phyloP scores from a whole-genome alignment of 53 echinoderm and acorn worm species.

The Apostichopus leukothele region DNA sequence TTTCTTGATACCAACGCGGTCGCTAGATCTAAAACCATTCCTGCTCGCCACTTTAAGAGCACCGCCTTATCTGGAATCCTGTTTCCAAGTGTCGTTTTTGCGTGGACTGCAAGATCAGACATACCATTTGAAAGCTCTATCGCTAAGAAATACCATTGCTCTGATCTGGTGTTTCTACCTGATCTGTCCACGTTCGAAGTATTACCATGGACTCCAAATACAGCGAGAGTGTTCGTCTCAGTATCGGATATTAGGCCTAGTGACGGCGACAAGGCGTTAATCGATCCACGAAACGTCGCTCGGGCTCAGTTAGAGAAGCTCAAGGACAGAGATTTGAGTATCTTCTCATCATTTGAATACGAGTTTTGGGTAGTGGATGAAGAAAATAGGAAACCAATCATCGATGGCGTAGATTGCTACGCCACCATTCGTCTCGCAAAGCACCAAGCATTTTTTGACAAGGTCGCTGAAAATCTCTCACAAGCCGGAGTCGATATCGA shows the following conservation, averaged over 20 bases:
- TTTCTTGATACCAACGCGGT: conserved; percentile 57
- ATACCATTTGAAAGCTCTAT: neutral
- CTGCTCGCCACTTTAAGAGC: conserved; percentile 53
- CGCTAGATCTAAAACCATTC: conserved; percentile 61
- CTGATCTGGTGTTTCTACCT: neutral
- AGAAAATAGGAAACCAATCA: conserved; percentile 61
- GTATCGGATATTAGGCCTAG: neutral
- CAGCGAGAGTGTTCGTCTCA: conserved; percentile 25
- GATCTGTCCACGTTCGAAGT: conserved; percentile 24
- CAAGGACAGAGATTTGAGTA: conserved; percentile 57
- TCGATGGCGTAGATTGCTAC: conserved; percentile 54
- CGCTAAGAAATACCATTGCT: neutral
- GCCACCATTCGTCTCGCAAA: conserved; percentile 56
- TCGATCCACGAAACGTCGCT: conserved; percentile 70
- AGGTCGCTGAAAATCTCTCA: conserved; percentile 31
- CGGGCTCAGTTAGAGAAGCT: conserved; percentile 67
- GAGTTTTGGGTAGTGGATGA: conserved; percentile 79
- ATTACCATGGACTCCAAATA: conserved; percentile 38
- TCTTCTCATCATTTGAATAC: conserved; percentile 81
- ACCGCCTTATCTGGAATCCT: conserved; percentile 32
- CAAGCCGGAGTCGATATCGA: conserved; percentile 60
- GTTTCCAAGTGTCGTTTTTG: conserved; percentile 45
- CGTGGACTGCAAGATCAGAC: conserved; percentile 22
- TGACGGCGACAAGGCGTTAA: neutral
- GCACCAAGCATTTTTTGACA: conserved; percentile 35